Percentiles rank a stretch among this genome's conserved stretches.
Evolutionary conservation across 2,113 vertebrate species (phyloP).

Genomic region (Suricata suricatta): DNA sequence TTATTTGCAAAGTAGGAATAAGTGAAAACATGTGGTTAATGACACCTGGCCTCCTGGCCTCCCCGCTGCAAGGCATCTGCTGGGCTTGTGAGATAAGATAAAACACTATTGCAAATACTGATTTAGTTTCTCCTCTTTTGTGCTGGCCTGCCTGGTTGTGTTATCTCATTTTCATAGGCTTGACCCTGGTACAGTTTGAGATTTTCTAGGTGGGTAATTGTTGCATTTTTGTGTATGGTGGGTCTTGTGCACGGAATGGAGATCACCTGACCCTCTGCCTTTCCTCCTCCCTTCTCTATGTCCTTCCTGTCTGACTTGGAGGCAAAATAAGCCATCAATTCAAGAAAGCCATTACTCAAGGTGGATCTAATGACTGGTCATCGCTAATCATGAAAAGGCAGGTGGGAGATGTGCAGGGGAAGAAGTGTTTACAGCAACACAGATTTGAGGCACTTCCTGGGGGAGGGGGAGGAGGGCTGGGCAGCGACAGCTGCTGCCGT

Average conservation of each 20-base stretch:
- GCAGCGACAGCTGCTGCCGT: neutral
- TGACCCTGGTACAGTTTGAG: neutral
- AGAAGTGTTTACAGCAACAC: neutral
- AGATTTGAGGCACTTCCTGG: neutral
- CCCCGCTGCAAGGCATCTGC: conserved; percentile 2
- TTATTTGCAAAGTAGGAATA: neutral
- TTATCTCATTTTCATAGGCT: neutral
- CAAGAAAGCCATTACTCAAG: neutral
- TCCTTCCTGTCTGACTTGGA: neutral
- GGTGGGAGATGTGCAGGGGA: neutral
- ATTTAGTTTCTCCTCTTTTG: neutral
- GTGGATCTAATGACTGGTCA: neutral
- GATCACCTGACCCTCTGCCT: neutral
- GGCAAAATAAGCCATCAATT: neutral
- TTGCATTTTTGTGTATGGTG: neutral
- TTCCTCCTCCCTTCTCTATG: neutral
- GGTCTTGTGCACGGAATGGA: neutral
- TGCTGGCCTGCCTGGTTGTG: neutral
- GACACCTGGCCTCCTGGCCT: neutral
- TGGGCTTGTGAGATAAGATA: neutral
- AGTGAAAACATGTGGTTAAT: neutral
- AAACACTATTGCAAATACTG: conserved; percentile 5
- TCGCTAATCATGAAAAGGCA: neutral
- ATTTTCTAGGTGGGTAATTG: neutral
- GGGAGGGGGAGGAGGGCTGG: no score